phyloP scores from a whole-genome alignment of 2,888 invertebrate genomes.

The Sceliomorpha sp. region DNA sequence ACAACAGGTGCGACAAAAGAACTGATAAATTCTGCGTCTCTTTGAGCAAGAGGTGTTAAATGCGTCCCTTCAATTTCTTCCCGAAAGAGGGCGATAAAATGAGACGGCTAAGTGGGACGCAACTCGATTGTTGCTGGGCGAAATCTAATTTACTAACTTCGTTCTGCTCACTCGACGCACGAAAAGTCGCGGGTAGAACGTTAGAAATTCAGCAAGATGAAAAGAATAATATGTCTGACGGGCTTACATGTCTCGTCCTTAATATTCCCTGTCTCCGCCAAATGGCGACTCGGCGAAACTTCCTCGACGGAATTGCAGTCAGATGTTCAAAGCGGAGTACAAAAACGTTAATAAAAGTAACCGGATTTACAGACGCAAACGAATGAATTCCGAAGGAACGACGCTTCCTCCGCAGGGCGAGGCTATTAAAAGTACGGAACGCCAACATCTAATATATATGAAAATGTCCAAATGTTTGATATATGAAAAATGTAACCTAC shows the following conservation, averaged over 20 bases:
- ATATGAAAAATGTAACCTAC: no score
- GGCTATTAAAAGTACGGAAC: no score
- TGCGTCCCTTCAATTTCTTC: no score
- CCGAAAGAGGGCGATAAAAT: no score
- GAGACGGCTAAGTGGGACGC: constrained; percentile 9
- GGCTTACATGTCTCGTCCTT: constrained; percentile 13
- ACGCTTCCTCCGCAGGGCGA: no score
- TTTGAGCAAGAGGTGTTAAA: no score
- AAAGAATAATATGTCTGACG: constrained; percentile 25
- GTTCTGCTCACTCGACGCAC: constrained; percentile 6
- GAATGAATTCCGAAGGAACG: neutral
- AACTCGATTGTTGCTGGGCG: constrained; percentile 11
- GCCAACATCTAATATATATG: no score
- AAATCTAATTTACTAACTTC: constrained; percentile 26
- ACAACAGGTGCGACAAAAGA: no score
- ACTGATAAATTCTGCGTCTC: no score
- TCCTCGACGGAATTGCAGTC: constrained; percentile 5
- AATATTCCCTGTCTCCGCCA: neutral
- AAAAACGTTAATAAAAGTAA: constrained; percentile 17
- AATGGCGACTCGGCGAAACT: neutral
- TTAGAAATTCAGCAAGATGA: constrained; percentile 7
- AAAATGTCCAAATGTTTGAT: no score
- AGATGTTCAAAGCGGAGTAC: constrained; percentile 3
- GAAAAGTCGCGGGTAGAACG: constrained; percentile 12
- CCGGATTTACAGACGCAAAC: neutral